Base-by-base conservation (phyloP, 92 coral and sea anemone genomes). In the Pocillopora grandis region DNA sequence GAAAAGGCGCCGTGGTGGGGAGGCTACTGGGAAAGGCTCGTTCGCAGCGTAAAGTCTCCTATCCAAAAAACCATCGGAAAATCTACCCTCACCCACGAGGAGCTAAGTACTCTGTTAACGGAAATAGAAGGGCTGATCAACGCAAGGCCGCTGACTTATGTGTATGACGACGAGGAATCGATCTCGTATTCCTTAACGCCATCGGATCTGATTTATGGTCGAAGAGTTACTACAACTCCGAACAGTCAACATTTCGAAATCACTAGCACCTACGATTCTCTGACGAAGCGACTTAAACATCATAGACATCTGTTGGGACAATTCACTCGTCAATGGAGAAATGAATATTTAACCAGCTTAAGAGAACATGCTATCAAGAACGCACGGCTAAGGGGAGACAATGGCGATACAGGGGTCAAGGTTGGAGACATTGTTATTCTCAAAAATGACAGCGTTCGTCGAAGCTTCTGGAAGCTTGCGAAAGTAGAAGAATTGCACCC, bases 141-240 rank as follows among this genome's bases (percentile, higher is more conserved):
- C 35, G 61, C 86, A 12, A 56, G 86, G 65, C 86, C 79, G 56
- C 58, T 82, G 15, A 89, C 89, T 57, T 89, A 89, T 67, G 82
- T 89, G 58, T 89, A 90, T 66, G 87, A 86, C 59, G 85, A 90
- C 75, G 90, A 90, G 75, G 93, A 90, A 71, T 76, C 90, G 13
- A 49, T 90, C 13, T 87, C 88, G 13, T 87, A 90, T 75, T 85
- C 93, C 33, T 59, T 90, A 67, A 81, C 93, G 9, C 84, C 88
- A 21, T 82, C 88, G 16, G 77, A 90, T 75, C 71, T 90, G 62
- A 83, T 90, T 60, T 82, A 90, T 60, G 90, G 90, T 68, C 85
- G 87, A 20, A 33, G 84, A 58, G 83, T 87, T 58, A 81, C 82
- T 10, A 71, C 37, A 23, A 78, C 31, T 76, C 90, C 90, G 4